These are phyloP conservation scores for Molossus molossus DNA, from an alignment of 2,797 vertebrate genomes.

Conservation along the genomic window DNA sequence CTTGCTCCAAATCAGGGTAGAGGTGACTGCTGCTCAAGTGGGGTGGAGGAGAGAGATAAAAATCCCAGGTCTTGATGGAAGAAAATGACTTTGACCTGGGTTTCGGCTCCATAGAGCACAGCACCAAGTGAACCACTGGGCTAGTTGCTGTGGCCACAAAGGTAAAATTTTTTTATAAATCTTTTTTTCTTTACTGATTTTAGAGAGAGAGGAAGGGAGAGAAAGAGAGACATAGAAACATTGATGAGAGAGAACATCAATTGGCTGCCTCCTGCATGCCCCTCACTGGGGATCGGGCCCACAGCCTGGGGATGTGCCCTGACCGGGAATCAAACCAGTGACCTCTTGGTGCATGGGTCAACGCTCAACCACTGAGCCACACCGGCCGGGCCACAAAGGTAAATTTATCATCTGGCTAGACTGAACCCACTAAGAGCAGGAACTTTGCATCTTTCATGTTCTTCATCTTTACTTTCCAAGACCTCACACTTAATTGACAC, in stretches of 20 bases:
- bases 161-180: background rate
- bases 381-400: too few species aligned
- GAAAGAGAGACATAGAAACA: too few species aligned
- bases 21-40: background rate
- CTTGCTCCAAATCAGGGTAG: constrained; percentile 62
- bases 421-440: background rate
- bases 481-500: background rate
- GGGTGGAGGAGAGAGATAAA: background rate
- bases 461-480: background rate
- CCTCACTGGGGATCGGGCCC: too few species aligned
- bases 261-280: too few species aligned
- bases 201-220: too few species aligned
- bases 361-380: too few species aligned
- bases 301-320: too few species aligned
- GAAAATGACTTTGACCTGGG: constrained; percentile 56
- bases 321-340: too few species aligned
- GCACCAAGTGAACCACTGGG: background rate
- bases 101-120: background rate
- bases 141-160: background rate
- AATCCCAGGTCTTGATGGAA: background rate
- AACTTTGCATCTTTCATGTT: background rate
- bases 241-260: too few species aligned
- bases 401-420: background rate
- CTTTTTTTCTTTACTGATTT: too few species aligned
- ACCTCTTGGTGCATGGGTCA: too few species aligned